These are phyloP conservation scores for Rhinoderma darwinii DNA, from an alignment of 2,113 vertebrate species.

Conservation along the genomic window DNA sequence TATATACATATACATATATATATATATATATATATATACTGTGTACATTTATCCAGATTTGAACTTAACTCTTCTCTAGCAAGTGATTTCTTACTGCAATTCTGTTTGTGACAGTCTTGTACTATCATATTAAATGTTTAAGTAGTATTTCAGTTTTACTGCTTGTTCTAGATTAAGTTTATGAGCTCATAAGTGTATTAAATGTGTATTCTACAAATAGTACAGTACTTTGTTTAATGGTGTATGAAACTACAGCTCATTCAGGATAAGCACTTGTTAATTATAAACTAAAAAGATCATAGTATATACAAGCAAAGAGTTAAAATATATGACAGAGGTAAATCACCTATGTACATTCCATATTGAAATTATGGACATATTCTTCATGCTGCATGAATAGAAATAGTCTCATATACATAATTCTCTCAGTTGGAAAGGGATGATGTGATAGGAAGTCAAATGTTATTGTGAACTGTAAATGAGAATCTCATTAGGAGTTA, in stretches of 20 bases:
- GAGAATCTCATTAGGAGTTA: slow-evolving; percentile 59
- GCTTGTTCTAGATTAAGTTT: slow-evolving; percentile 26
- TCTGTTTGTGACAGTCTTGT: not conserved
- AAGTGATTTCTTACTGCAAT: not conserved
- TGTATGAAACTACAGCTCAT: slow-evolving; percentile 1
- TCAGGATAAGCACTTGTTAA: not conserved
- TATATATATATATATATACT: no score
- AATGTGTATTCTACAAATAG: not conserved
- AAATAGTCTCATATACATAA: slow-evolving; percentile 56
- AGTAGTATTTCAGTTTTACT: not conserved
- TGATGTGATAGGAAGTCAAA: slow-evolving; percentile 56
- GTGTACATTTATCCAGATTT: no score
- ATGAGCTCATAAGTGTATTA: slow-evolving; percentile 7
- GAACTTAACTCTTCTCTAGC: not conserved
- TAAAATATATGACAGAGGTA: slow-evolving; percentile 34
- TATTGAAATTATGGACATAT: slow-evolving; percentile 21
- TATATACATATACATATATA: no score
- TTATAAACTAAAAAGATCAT: not conserved
- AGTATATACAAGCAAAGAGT: slow-evolving; percentile 1
- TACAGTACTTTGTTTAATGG: slow-evolving; percentile 30
- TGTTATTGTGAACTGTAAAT: slow-evolving; percentile 58
- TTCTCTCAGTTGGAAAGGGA: slow-evolving; percentile 27
- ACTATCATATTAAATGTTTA: not conserved
- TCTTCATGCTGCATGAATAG: slow-evolving; percentile 45
- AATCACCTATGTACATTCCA: slow-evolving; percentile 26